Conservation (phyloP, 37 sponge, comb jelly and placozoan species). For the Bolinopsis microptera region DNA sequence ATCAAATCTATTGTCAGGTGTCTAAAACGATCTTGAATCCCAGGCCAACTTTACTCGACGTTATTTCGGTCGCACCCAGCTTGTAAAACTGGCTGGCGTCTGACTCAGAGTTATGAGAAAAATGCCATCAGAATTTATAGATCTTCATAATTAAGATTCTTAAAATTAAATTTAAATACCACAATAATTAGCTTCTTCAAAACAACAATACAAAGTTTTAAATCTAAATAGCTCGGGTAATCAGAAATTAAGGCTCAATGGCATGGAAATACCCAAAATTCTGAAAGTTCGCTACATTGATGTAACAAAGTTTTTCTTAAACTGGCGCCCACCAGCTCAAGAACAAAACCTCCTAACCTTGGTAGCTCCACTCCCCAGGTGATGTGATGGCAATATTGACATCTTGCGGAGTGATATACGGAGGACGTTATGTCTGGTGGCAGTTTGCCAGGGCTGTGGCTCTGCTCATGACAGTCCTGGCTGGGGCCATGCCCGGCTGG, state of each 20-base stretch:
- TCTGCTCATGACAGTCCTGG: conserved; percentile 35
- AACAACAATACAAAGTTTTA: not conserved
- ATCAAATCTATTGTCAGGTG: not conserved
- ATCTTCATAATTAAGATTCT: not conserved
- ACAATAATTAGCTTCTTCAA: not conserved
- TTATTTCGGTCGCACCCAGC: not conserved
- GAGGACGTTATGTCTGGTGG: conserved; percentile 48
- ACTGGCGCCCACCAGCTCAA: too few relatives aligned
- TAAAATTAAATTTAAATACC: not conserved
- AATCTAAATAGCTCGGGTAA: not conserved
- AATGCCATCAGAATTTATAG: not conserved
- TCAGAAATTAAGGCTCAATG: not conserved
- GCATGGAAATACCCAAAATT: not conserved
- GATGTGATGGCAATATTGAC: conserved; percentile 38
- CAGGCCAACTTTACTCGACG: not conserved
- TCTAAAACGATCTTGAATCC: not conserved
- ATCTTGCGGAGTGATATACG: conserved; percentile 51
- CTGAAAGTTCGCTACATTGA: not conserved
- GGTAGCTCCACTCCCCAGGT: not conserved
- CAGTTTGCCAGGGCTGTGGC: conserved; percentile 46
- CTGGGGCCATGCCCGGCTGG: conserved; percentile 64
- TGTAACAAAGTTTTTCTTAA: too few relatives aligned
- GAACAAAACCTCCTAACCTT: not conserved
- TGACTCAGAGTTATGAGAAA: not conserved
- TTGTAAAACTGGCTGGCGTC: not conserved